Evolutionary conservation across 2,888 invertebrate genomes (phyloP), one percentile per base, ranked within the genome.

Genomic region (Blastobasis adustella): DNA sequence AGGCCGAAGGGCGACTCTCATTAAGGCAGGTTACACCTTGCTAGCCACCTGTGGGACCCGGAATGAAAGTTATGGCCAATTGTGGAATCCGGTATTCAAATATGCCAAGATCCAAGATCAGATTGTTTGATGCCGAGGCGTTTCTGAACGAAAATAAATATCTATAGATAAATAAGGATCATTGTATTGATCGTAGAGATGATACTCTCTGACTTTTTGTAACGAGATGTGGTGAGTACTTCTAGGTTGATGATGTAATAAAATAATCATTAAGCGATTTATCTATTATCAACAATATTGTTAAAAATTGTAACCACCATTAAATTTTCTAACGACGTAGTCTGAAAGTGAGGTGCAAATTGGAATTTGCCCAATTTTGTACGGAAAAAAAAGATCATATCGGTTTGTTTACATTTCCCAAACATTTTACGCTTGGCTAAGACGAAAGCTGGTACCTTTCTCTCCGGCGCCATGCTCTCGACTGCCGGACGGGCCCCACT

Each of bases 401-500:
- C 23, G 23, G 23, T 23, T 23, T 40, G 45, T 50, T 10, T 37
- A n/a, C 6, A 47, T 49, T 46, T 55, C 50, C 54, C 51, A 51
- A 54, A 54, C 49, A 51, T 55, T 44, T 50, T 47, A 37, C 47
- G 50, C 49, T 49, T 45, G 49, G 42, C 36, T 46, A 52, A 52
- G 52, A 51, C 48, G 49, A 51, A 46, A 47, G 10, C 23, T 23
- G 23, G 40, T 54, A 57, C 62, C 59, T 58, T 59, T 56, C 59
- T 58, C 47, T 60, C 55, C 69, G 85, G 79, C 87, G 87, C 87
- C 87, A 86, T 87, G 67, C 81, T 85, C 79, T 65, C 74, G 70
- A 87, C 84, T 87, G 85, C 78, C 81, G 80, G 61, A 75, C 72
- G 75, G 79, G 79, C 82, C 80, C 78, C 82, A 78, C 80, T 71